Evolutionary conservation across 64 coral and sea anemone genomes (phyloP).

Genomic region (Stichodactyla mertensii): DNA sequence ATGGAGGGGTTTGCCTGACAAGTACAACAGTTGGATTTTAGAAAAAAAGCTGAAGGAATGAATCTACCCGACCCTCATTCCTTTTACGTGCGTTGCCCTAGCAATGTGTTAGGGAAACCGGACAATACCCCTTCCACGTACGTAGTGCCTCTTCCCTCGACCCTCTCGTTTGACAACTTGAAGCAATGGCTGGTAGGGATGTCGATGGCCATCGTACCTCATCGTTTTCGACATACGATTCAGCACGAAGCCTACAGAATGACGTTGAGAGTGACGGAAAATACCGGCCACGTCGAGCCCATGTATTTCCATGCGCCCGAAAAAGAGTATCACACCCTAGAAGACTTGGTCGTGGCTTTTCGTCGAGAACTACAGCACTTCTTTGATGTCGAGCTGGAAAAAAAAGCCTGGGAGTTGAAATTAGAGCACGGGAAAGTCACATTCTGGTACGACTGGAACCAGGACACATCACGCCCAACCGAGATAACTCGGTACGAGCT

Average conservation of each 20-base stretch:
- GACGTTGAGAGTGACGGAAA: not conserved
- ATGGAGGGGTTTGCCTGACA: conserved; percentile 39
- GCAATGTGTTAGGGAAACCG: not conserved
- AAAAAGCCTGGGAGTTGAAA: not conserved
- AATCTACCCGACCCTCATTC: not conserved
- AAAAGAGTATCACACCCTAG: not conserved
- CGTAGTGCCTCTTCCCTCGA: not conserved
- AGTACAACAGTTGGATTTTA: conserved; percentile 55
- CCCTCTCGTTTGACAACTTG: not conserved
- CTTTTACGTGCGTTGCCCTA: conserved; percentile 32
- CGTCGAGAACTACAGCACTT: not conserved
- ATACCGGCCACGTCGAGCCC: not conserved
- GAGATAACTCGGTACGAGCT: not conserved
- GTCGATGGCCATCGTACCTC: not conserved
- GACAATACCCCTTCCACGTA: not conserved
- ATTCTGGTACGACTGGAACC: not conserved
- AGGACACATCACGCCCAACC: not conserved
- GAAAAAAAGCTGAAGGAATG: not conserved
- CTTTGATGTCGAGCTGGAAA: not conserved
- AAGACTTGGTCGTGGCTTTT: not conserved
- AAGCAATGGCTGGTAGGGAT: not conserved
- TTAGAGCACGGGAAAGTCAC: not conserved
- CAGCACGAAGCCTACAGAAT: not conserved
- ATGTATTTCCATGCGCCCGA: not conserved
- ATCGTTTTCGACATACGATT: not conserved